These are phyloP conservation scores for Otus sunia DNA, from an alignment of 2,113 vertebrate genomes.

Conservation along the genomic window DNA sequence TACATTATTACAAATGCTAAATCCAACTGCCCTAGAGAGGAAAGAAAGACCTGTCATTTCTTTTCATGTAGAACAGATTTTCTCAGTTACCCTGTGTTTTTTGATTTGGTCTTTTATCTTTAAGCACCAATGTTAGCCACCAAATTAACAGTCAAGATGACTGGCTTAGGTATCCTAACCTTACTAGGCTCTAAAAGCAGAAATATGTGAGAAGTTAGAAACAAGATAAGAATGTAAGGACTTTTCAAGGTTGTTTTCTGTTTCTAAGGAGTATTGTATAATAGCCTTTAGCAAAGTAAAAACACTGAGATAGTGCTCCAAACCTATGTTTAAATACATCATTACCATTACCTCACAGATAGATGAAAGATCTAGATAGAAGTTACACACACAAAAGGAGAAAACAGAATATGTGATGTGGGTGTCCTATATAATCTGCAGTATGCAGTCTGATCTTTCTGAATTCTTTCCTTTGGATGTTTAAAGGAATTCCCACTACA, in stretches of 20 bases:
- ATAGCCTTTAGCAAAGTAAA: background rate
- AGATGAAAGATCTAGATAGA: background rate
- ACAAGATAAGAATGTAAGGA: background rate
- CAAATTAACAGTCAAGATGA: background rate
- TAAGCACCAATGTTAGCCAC: background rate
- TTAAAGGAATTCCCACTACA: constrained; percentile 40
- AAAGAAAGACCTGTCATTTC: background rate
- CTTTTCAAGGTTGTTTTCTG: background rate
- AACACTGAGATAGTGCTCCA: background rate
- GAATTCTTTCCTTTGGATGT: background rate
- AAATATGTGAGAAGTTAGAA: background rate
- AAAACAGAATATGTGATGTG: background rate
- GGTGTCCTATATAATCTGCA: background rate
- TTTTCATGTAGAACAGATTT: background rate
- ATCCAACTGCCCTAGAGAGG: background rate
- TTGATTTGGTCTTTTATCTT: background rate
- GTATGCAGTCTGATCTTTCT: background rate
- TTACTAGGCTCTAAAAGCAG: background rate
- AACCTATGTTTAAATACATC: background rate
- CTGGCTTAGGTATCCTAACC: background rate
- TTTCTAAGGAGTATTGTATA: background rate
- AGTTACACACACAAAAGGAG: background rate
- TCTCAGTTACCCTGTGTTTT: background rate
- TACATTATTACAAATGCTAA: background rate
- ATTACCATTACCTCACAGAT: background rate